A percentile compares a stretch with the other conserved stretches of the same genome.
phyloP scores from a whole-genome alignment of 2,797 vertebrate species.

The Tangara arthus region DNA sequence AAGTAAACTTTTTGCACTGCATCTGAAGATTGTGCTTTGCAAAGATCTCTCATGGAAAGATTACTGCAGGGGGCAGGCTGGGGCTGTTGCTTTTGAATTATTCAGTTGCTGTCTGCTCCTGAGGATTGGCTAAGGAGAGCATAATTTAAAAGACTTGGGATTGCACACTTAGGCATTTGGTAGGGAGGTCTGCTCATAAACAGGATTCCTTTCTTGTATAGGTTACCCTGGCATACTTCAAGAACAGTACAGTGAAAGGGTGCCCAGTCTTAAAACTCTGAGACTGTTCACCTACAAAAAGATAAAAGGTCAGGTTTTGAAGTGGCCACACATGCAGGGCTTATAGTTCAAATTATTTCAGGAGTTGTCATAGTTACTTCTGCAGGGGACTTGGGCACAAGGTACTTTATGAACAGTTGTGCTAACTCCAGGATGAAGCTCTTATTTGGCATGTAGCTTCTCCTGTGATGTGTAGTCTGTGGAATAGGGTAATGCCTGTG shows the following conservation, averaged over 20 bases:
- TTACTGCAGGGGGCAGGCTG: not conserved
- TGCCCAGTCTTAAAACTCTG: not conserved
- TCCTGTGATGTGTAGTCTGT: not conserved
- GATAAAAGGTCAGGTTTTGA: not conserved
- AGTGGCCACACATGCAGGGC: not conserved
- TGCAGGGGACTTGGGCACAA: not conserved
- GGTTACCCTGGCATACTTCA: not conserved
- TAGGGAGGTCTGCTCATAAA: not conserved
- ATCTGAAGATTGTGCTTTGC: not conserved
- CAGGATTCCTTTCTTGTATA: not conserved
- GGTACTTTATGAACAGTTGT: not conserved
- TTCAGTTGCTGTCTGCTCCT: not conserved
- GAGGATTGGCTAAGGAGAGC: not conserved
- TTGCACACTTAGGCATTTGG: not conserved
- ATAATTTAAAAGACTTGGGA: not conserved
- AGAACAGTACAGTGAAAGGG: not conserved
- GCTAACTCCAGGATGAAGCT: not conserved
- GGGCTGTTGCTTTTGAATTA: not conserved
- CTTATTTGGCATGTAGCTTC: not conserved
- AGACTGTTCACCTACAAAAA: not conserved
- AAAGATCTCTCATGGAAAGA: not conserved
- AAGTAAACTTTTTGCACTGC: not conserved
- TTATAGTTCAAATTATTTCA: not conserved
- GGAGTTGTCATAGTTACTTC: not conserved
- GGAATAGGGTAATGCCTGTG: not conserved